phyloP scores from a whole-genome alignment of 2,797 vertebrate genomes.

The Aplochiton taeniatus region DNA sequence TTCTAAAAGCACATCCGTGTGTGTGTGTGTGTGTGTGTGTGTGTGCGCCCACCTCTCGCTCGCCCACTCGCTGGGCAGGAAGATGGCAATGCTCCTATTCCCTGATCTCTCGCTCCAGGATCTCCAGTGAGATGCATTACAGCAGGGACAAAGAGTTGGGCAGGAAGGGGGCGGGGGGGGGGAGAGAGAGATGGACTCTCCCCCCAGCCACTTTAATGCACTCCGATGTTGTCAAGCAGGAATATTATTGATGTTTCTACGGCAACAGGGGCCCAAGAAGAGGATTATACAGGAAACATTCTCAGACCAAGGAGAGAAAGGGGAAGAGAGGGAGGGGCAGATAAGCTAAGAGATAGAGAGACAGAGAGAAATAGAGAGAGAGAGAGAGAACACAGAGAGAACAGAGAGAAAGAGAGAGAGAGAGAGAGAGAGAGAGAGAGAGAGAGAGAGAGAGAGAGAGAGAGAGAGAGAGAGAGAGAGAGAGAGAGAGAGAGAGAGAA shows the following conservation, averaged over 20 bases:
- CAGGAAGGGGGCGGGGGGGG: neutral
- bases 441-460: neutral
- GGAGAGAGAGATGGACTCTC: conserved; percentile 37
- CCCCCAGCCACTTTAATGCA: conserved; percentile 77
- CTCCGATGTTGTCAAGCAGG: conserved; percentile 80
- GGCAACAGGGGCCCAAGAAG: conserved; percentile 75
- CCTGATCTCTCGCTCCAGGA: conserved; percentile 4
- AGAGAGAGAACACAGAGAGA: conserved; percentile 13
- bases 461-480: neutral
- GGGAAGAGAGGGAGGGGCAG: conserved; percentile 32
- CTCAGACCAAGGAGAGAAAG: conserved; percentile 41
- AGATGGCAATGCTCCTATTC: conserved; percentile 17
- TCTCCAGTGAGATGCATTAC: conserved; percentile 31
- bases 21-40: no score
- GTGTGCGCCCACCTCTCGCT: no score
- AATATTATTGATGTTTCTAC: conserved; percentile 87
- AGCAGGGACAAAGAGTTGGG: conserved; percentile 6
- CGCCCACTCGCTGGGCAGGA: neutral
- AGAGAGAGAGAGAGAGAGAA: neutral
- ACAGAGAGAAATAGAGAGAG: conserved; percentile 24
- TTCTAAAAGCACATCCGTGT: no score
- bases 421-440: neutral
- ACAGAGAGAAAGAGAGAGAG: neutral
- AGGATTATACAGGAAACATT: conserved; percentile 72
- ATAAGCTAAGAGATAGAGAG: conserved; percentile 48